Percentiles rank a stretch among this genome's conserved stretches.
These are phyloP conservation scores for Podargus strigoides DNA, from an alignment of 2,797 vertebrate genomes.

Conservation along the genomic window DNA sequence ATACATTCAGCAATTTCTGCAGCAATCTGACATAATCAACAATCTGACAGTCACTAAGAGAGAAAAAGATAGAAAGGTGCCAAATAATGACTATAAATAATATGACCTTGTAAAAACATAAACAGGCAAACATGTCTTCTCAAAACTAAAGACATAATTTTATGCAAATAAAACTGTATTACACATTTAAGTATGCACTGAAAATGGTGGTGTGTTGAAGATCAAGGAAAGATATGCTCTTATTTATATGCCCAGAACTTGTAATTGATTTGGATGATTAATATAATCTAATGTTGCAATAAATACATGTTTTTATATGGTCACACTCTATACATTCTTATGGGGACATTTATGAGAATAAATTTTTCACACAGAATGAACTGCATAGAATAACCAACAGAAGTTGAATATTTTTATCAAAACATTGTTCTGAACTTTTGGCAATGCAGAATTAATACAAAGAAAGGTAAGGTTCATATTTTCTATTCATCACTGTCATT, in stretches of 20 bases:
- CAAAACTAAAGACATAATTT: background rate
- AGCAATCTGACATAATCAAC: background rate
- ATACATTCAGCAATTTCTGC: background rate
- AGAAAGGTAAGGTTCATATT: background rate
- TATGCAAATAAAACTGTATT: background rate
- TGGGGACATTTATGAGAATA: background rate
- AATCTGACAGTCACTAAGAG: background rate
- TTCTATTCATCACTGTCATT: background rate
- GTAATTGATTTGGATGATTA: background rate
- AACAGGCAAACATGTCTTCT: background rate
- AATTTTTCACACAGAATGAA: background rate
- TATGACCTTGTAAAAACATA: background rate
- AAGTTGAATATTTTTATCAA: background rate
- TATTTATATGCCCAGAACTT: background rate
- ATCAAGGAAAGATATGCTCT: background rate
- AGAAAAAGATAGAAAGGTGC: background rate
- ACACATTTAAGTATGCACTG: background rate
- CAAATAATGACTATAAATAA: background rate
- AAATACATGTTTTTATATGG: background rate
- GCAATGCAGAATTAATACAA: background rate
- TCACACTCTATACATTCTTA: background rate
- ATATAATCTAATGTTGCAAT: background rate
- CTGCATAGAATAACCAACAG: background rate
- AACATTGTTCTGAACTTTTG: background rate
- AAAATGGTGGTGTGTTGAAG: background rate